These are phyloP conservation scores for Callorhinus ursinus DNA, from an alignment of 2,113 vertebrate species.

Conservation along the genomic window DNA sequence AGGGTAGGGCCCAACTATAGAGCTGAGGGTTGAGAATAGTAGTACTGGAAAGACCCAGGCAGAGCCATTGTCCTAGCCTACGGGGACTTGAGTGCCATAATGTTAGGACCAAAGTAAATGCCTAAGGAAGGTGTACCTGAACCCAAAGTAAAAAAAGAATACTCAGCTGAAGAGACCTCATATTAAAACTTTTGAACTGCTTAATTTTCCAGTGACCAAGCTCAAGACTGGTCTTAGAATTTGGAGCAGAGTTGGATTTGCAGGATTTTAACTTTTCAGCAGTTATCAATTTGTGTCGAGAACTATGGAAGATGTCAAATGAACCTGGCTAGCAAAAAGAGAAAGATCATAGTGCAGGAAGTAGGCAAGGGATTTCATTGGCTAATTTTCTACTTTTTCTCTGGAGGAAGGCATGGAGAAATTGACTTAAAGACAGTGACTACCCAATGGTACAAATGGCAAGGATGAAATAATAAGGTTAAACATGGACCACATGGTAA, in stretches of 20 bases:
- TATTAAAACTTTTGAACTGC: neutral
- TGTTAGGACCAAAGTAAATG: neutral
- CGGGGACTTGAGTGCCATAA: neutral
- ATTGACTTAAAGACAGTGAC: neutral
- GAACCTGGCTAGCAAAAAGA: neutral
- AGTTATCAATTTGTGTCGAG: neutral
- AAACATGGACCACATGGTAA: neutral
- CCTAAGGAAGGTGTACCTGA: neutral
- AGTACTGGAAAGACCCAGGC: neutral
- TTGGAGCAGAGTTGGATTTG: neutral
- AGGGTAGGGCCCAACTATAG: too few relatives aligned
- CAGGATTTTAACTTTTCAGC: neutral
- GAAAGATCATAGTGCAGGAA: neutral
- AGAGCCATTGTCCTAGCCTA: neutral
- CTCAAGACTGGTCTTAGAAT: neutral
- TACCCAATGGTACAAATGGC: neutral
- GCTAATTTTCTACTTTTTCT: neutral
- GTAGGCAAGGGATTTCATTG: neutral
- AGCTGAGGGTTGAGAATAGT: neutral
- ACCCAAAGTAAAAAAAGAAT: neutral
- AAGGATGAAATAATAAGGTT: neutral
- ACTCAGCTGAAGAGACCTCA: neutral
- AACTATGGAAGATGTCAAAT: neutral
- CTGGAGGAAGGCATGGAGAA: neutral
- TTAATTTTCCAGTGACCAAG: neutral